Base-by-base conservation (phyloP, 2,113 vertebrate genomes). In the Heptranchias perlo region DNA sequence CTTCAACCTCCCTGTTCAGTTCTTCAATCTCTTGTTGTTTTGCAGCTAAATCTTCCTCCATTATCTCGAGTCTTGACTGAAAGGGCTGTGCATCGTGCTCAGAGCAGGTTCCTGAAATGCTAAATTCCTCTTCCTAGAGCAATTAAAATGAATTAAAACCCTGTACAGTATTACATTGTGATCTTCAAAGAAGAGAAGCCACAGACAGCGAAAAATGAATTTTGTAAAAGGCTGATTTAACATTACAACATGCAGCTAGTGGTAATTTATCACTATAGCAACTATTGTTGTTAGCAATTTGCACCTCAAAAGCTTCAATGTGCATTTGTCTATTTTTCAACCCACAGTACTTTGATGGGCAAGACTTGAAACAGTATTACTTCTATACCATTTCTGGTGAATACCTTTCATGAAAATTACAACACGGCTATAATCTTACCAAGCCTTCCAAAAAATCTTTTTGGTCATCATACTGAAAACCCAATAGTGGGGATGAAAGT, bases 21-120 rank as follows among this genome's bases (percentile, higher is more conserved):
- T 99, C 98, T 96, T 99, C 98, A 96, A 98, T 97, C 39, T 98
- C 98, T 96, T 97, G 97, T 6, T 98, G 98, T 96, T 99, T 99
- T 31, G 97, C 98, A n/a, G 97, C 97, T 96, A 99, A 97, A 10
- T 98, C 98, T 84, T 98, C 98, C 97, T 99, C 98, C 97, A 99
- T 98, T 96, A 97, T 97, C 96, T 98, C 98, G 89, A 98, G 97
- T 0, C 96, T 97, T 7, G 96, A 97, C 95, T 97, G 97, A 96
- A 96, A 96, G 61, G 97, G 97, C 96, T 97, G 97, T 62, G 97
- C 97, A 96, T 97, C 98, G 96, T 96, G 97, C 62, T 98, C 98
- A 97, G 97, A 98, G 96, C 82, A 97, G 96, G 97, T 97, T 96
- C 97, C 97, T 97, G 97, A 98, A 96, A 97, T 96, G 96, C 97